Evolutionary conservation across 1,140 invertebrate species (phyloP).

Genomic region (Neodiprion virginianus): DNA sequence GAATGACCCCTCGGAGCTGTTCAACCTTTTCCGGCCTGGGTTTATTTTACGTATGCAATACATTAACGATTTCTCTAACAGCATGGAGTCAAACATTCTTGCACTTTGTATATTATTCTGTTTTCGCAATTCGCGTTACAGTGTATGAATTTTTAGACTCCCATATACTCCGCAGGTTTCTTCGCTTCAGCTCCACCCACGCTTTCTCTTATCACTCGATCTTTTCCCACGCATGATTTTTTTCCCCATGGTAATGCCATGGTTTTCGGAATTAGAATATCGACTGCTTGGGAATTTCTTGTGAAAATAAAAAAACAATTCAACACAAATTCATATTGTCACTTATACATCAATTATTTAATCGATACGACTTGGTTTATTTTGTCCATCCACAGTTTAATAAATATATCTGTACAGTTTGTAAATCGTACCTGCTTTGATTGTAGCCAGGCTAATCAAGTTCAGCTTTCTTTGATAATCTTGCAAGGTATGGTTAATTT

Average conservation of each 20-base stretch:
- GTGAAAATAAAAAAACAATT: too few species aligned
- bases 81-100: neutral
- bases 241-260: neutral
- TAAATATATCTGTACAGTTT: too few species aligned
- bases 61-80: neutral
- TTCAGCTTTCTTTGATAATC: too few species aligned
- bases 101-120: constrained; percentile 3
- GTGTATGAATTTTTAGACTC: neutral
- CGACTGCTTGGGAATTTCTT: too few species aligned
- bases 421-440: too few species aligned
- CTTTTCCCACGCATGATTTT: neutral
- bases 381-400: too few species aligned
- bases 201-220: neutral
- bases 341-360: too few species aligned
- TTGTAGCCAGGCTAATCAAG: too few species aligned
- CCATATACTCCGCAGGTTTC: neutral
- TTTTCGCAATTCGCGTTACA: neutral
- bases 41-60: neutral
- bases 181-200: neutral
- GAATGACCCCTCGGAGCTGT: neutral
- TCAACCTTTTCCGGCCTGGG: neutral
- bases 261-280: too few species aligned
- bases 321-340: too few species aligned
- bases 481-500: too few species aligned
- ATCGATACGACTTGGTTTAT: too few species aligned